phyloP scores from a whole-genome alignment of 2,113 vertebrate species.

The Probosciger aterrimus region DNA sequence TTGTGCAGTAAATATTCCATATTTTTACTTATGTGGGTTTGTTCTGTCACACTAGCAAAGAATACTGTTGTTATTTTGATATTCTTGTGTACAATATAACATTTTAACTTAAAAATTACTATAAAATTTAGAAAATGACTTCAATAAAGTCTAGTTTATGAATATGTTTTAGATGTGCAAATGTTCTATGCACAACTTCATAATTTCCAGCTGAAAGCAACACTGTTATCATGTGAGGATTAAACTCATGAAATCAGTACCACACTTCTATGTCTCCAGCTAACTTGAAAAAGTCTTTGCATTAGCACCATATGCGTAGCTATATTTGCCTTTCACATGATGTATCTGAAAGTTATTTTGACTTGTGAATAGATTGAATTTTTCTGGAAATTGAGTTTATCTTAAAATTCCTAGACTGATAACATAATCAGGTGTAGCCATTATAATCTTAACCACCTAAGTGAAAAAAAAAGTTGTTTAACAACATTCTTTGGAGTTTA shows the following conservation, averaged over 20 bases:
- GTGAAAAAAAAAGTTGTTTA: background rate
- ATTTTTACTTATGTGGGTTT: background rate
- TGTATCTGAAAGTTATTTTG: background rate
- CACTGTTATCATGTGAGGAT: rapidly evolving
- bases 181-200: background rate
- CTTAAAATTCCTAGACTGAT: background rate
- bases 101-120: background rate
- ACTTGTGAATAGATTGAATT: background rate
- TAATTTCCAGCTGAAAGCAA: background rate
- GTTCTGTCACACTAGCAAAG: background rate
- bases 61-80: background rate
- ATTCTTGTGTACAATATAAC: background rate
- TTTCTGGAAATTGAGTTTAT: background rate
- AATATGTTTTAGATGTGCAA: background rate
- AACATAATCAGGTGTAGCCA: background rate
- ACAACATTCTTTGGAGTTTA: background rate
- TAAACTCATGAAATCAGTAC: background rate
- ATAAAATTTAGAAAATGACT: background rate
- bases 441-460: background rate
- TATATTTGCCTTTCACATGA: background rate
- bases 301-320: background rate
- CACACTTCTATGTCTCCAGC: background rate
- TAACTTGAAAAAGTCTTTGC: background rate
- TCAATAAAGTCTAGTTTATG: background rate
- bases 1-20: background rate